Conservation (phyloP, 2,888 invertebrate species). For the Gymnosoma rotundatum region DNA sequence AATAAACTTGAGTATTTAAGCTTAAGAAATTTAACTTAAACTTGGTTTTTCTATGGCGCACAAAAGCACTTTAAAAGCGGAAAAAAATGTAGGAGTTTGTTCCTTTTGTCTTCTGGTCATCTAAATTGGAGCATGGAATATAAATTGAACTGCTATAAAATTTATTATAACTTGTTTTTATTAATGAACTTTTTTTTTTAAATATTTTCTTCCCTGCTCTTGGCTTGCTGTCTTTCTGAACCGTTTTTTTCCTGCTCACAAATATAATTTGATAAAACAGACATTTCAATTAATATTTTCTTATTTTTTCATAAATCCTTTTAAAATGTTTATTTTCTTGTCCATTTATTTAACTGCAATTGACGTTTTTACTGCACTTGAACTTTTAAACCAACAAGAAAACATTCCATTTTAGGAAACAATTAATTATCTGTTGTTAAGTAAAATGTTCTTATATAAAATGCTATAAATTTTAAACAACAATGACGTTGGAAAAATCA, state of each 20-base stretch:
- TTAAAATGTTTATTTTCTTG: background rate
- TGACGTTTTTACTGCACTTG: conserved; percentile 37
- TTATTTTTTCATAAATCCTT: conserved; percentile 14
- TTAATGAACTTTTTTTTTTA: too few relatives aligned
- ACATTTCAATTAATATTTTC: conserved; percentile 65
- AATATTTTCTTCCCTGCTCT: too few relatives aligned
- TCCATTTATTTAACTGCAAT: conserved; percentile 32
- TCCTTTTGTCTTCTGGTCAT: background rate
- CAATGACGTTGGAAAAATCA: background rate
- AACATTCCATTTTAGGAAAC: conserved; percentile 31
- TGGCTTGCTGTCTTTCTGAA: background rate
- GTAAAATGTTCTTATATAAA: conserved; percentile 53
- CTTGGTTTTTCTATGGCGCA: background rate
- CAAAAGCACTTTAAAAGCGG: conserved; percentile 47
- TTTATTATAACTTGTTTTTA: too few relatives aligned
- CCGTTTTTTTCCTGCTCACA: background rate
- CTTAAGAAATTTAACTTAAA: conserved; percentile 35
- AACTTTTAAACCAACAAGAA: background rate
- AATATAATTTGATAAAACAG: background rate
- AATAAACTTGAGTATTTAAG: conserved; percentile 57
- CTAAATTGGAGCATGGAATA: too few relatives aligned
- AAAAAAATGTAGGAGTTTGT: background rate
- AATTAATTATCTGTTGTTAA: conserved; percentile 68
- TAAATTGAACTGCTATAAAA: too few relatives aligned
- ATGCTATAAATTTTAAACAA: conserved; percentile 58